Conservation (phyloP, 2,113 vertebrate genomes). For the Rhinopithecus roxellana region DNA sequence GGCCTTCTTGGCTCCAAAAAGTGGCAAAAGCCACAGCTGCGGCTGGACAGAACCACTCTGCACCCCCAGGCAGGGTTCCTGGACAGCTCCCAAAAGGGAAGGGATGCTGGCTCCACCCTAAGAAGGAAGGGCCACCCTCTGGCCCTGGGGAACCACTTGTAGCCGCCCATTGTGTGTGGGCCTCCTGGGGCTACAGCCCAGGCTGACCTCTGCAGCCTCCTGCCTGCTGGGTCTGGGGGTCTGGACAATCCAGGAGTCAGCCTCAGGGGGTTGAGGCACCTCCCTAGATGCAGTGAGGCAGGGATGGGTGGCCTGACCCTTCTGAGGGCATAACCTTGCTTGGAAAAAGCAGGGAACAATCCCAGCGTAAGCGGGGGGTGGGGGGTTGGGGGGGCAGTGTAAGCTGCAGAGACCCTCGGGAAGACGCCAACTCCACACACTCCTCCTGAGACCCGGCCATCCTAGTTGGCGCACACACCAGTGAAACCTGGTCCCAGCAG, state of each 20-base stretch:
- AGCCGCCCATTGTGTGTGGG: neutral
- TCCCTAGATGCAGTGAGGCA: neutral
- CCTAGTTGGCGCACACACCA: fast-evolving
- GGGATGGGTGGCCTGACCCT: neutral
- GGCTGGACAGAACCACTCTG: neutral
- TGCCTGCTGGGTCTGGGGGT: fast-evolving
- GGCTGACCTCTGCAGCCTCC: neutral
- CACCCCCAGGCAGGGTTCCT: neutral
- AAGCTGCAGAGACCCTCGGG: neutral
- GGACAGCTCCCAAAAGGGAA: neutral
- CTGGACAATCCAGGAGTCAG: neutral
- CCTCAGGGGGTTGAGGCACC: too few species aligned
- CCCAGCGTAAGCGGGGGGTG: neutral
- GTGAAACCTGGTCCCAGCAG: neutral
- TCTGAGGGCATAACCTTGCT: neutral
- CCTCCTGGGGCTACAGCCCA: neutral
- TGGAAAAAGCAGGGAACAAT: neutral
- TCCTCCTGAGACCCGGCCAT: neutral
- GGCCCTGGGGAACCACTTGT: neutral
- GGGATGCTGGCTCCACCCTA: neutral
- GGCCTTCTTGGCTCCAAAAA: neutral
- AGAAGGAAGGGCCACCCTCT: neutral
- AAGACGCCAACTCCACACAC: fast-evolving
- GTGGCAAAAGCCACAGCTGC: neutral
- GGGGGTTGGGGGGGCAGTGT: too few species aligned